Base-by-base conservation (phyloP, 2,888 invertebrate species). In the Ectropis crepuscularia region DNA sequence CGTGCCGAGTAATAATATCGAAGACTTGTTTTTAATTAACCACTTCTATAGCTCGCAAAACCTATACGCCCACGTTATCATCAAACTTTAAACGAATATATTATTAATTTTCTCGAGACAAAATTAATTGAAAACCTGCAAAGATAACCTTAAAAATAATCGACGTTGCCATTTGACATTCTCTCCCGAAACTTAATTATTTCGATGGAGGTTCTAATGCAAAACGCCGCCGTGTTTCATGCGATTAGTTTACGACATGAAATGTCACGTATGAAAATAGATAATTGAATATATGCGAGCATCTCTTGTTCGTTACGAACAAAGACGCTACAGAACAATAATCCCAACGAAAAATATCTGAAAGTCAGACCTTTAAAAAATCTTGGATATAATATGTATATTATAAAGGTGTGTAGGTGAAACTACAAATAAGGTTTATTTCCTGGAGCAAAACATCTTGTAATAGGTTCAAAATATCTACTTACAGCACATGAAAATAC, bases 1-100 rank as follows among this genome's bases (percentile, higher is more conserved):
- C 68, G 68, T 68, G 65, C 63, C 67, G 46, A 50, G 46, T 50
- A 65, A 69, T 67, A 63, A 67, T 61, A 38, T 47, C 54, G 54
- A 62, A 54, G 53, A 16, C 65, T 68, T 62, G 60, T 55, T 64
- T 61, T 55, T 65, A 63, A 70, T 65, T 60, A 68, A 68, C 65
- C 65, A 70, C 66, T 64, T 66, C 47, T 47, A 36, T 16, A 58
- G 54, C 45, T 49, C 42, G 6, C 46, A 45, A 57, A 49, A 59
- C 54, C 63, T 55, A 64, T 57, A 59, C 63, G 49, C 64, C 51
- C 43, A 50, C 60, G 55, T 42, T 39, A n/a, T 47, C 48, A 6
- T 65, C 61, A 69, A 64, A 59, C 55, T 61, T 64, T 47, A 12
- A 57, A 10, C 58, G 37, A 66, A 49, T 8, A 43, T 43, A 54